These are phyloP conservation scores for Drosophila repleta DNA, from an alignment of 1,140 invertebrate species.

Conservation along the genomic window DNA sequence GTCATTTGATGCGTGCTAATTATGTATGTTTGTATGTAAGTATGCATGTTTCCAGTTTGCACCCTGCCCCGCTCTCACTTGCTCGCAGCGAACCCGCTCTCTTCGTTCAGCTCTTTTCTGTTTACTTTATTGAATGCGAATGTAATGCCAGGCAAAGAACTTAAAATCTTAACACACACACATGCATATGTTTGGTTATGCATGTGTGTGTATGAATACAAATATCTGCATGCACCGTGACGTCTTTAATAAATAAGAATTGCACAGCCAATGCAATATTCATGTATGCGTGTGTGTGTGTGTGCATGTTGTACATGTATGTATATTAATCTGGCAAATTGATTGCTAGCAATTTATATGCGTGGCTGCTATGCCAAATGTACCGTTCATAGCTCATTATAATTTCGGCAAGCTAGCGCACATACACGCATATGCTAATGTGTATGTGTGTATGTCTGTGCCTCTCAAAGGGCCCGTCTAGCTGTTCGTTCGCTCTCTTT, in stretches of 20 bases:
- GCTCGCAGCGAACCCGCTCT: conserved; percentile 4
- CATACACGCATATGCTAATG: neutral
- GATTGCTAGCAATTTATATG: conserved; percentile 76
- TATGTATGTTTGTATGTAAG: conserved; percentile 8
- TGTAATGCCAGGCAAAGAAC: conserved; percentile 48
- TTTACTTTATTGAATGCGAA: conserved; percentile 33
- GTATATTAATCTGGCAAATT: conserved; percentile 50
- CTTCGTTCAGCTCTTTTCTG: conserved; percentile 26
- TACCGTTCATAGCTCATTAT: conserved; percentile 67
- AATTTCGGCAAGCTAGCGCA: conserved; percentile 41
- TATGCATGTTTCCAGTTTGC: conserved; percentile 5
- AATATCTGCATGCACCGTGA: conserved; percentile 17
- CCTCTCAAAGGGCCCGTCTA: conserved; percentile 2
- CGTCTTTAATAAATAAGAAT: conserved; percentile 55
- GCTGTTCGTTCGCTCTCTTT: conserved; percentile 11
- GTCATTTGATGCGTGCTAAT: conserved; percentile 34
- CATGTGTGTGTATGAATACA: neutral
- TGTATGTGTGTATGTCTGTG: neutral
- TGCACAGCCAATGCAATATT: conserved; percentile 14
- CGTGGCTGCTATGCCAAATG: conserved; percentile 46
- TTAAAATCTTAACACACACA: conserved; percentile 29
- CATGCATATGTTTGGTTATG: neutral
- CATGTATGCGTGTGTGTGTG: conserved; percentile 9
- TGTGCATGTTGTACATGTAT: conserved; percentile 13
- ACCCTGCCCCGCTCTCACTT: conserved; percentile 3